phyloP scores from a whole-genome alignment of 2,888 invertebrate species.

The Amphimallon solstitiale region DNA sequence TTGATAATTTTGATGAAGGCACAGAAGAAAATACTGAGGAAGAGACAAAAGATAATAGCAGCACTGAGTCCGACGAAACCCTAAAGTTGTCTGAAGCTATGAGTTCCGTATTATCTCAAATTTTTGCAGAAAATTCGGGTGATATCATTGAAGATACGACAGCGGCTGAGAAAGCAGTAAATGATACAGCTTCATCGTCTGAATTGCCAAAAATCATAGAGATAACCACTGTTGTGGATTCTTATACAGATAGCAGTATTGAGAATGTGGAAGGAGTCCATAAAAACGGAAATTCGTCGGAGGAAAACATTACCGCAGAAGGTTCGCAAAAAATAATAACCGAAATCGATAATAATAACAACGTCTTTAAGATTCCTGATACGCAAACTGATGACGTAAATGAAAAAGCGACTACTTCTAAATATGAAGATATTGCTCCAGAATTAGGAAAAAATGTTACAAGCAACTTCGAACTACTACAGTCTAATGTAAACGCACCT shows the following conservation, averaged over 20 bases:
- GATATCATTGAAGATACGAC: conserved; percentile 37
- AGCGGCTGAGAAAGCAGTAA: conserved; percentile 6
- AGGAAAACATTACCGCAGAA: conserved; percentile 6
- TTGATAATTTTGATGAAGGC: conserved; percentile 38
- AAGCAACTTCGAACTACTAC: background rate
- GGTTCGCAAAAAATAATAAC: conserved; percentile 20
- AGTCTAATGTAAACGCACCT: conserved; percentile 31
- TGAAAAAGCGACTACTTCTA: background rate
- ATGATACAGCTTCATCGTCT: background rate
- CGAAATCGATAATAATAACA: background rate
- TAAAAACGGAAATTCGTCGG: conserved; percentile 45
- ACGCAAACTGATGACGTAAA: background rate
- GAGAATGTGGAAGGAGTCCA: conserved; percentile 57
- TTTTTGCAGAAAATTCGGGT: conserved; percentile 40
- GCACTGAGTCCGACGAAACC: conserved; percentile 36
- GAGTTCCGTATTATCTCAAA: conserved; percentile 54
- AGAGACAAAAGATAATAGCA: background rate
- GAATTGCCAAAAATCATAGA: background rate
- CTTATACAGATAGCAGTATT: conserved; percentile 18
- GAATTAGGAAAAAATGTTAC: conserved; percentile 9
- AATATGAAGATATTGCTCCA: conserved; percentile 1
- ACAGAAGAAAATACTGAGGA: conserved; percentile 23
- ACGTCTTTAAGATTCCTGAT: background rate
- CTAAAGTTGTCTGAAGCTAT: conserved; percentile 50
- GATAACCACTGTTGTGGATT: background rate